Percentiles rank a stretch among this genome's conserved stretches.
phyloP scores from a whole-genome alignment of 2,888 invertebrate genomes.

The Empis stercorea region DNA sequence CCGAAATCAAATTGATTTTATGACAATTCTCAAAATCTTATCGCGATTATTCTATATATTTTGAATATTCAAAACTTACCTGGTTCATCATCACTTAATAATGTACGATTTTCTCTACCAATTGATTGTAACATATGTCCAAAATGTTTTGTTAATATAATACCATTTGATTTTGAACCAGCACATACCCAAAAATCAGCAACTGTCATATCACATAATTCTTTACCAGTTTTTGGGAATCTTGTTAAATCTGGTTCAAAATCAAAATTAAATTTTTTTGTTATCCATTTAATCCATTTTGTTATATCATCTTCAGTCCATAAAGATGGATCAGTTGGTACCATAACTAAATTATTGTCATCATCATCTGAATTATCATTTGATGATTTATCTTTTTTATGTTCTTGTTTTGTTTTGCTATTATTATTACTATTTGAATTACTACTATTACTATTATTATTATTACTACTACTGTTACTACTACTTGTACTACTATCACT shows the following conservation, averaged over 20 bases:
- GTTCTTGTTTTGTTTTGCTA: constrained; percentile 1
- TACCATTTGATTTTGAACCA: constrained; percentile 39
- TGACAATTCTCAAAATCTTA: too few species aligned
- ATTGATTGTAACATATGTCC: constrained; percentile 47
- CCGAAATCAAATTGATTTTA: too few species aligned
- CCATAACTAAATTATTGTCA: constrained; percentile 18
- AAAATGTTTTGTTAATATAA: constrained; percentile 46
- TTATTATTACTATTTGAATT: constrained; percentile 5
- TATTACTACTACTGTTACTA: constrained; percentile 11
- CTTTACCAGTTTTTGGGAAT: constrained; percentile 44
- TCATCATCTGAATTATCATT: constrained; percentile 2
- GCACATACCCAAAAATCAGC: constrained; percentile 47
- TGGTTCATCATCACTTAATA: constrained; percentile 40
- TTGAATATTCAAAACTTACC: constrained; percentile 29
- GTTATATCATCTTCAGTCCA: constrained; percentile 47
- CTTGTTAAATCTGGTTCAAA: constrained; percentile 39
- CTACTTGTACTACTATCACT: constrained; percentile 3
- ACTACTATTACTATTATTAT: constrained; percentile 13
- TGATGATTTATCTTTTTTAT: constrained; percentile 1
- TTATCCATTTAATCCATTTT: constrained; percentile 50
- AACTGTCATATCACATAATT: constrained; percentile 46
- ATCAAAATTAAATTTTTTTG: constrained; percentile 43
- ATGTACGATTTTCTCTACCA: constrained; percentile 44
- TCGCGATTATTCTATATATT: too few species aligned
- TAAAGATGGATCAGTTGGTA: constrained; percentile 45